Percentiles rank a stretch among this genome's conserved stretches.
These are phyloP conservation scores for Acipenser ruthenus DNA, from an alignment of 2,797 vertebrate species.

Conservation along the genomic window DNA sequence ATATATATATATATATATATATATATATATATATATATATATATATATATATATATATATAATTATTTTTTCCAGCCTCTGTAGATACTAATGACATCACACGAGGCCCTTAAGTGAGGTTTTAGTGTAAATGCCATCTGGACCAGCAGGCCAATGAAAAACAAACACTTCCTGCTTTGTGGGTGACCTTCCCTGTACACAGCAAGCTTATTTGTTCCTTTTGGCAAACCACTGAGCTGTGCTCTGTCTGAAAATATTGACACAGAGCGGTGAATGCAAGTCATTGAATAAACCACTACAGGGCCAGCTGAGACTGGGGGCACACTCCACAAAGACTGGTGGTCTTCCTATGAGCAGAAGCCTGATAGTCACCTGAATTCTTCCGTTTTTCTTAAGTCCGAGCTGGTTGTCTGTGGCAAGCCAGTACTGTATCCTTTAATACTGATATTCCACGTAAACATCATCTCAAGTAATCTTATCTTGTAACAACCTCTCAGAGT, in stretches of 20 bases:
- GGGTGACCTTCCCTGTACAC: constrained; percentile 13
- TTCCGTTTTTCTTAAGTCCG: no score
- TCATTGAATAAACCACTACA: not conserved
- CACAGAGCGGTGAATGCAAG: not conserved
- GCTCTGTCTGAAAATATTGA: constrained; percentile 12
- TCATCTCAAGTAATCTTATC: no score
- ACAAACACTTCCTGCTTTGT: constrained; percentile 13
- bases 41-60: no score
- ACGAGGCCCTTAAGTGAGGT: not conserved
- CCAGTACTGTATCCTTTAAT: no score
- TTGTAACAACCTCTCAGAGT: no score
- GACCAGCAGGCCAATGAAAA: not conserved
- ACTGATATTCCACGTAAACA: no score
- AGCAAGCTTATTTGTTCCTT: constrained; percentile 10
- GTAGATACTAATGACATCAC: not conserved
- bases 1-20: no score
- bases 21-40: no score
- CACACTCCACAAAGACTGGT: no score
- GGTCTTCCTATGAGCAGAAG: no score
- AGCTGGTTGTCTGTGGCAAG: no score
- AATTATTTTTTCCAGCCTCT: not conserved
- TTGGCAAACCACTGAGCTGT: constrained; percentile 6
- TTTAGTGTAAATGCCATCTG: constrained; percentile 4
- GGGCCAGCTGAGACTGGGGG: not conserved
- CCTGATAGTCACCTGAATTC: no score